Base-by-base conservation (phyloP, 2,113 vertebrate genomes). In the Scytalopus superciliaris region DNA sequence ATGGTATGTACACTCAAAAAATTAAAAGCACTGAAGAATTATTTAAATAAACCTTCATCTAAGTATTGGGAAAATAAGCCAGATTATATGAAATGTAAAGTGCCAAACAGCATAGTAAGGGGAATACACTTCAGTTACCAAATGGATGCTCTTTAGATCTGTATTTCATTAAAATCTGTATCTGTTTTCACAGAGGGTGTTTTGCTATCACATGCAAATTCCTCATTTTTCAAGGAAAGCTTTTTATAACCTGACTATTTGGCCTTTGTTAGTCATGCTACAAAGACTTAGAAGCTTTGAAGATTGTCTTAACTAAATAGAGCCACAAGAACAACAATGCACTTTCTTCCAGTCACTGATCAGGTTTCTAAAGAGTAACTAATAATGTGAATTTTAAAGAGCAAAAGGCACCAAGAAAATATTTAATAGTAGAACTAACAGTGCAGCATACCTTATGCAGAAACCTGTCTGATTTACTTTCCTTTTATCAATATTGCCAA, bases 391-490 rank as follows among this genome's bases (percentile, higher is more conserved):
- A 92, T 96, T 96, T 96, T 89, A 89, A 96, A 91, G 78, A 93
- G 84, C 19, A 93, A 74, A 81, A 94, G 55, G 72, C 85, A 96
- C 94, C 66, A 76, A 68, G 72, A 89, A 94, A 92, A 94, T 95
- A 93, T 92, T 91, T 98, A 95, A 94, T 96, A 92, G 95, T 77
- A 96, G 59, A 92, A 91, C 90, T 97, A 98, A 92, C 96, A 96
- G 94, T 9, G 23, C 94, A 96, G 96, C 93, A 70, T 95, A 97
- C 94, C 79, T 97, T 96, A 85, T 94, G 88, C 77, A 93, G 92
- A 97, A 97, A 97, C 83, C 97, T 95, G 96, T 98, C 98, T 96
- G 92, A 91, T 97, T 93, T 95, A 81, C 76, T 97, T 98, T 96
- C 89, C 88, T 90, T 96, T 97, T 97, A 98, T 98, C 98, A 97